These are phyloP conservation scores for Neotoxoptera formosana DNA, from an alignment of 1,140 invertebrate genomes.

Conservation along the genomic window DNA sequence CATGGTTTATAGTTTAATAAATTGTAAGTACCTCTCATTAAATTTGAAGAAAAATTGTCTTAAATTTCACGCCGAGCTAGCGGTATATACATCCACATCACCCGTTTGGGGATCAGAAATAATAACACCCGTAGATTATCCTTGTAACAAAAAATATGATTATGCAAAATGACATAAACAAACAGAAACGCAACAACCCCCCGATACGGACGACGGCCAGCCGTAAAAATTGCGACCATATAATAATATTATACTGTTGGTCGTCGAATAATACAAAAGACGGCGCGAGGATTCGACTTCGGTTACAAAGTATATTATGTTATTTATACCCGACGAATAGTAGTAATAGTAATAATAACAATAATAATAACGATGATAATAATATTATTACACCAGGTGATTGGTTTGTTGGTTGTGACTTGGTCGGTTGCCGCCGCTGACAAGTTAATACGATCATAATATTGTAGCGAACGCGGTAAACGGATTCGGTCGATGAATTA, in stretches of 20 bases:
- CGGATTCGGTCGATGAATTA: not conserved
- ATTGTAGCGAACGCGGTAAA: not conserved
- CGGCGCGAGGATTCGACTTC: not conserved
- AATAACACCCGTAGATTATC: not conserved
- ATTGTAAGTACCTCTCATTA: too few relatives aligned
- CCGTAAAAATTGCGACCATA: not conserved
- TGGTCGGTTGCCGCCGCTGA: not conserved
- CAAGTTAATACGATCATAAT: conserved; percentile 11
- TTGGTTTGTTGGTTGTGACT: not conserved
- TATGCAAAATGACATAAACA: not conserved
- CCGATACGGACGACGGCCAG: not conserved
- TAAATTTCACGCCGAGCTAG: too few relatives aligned
- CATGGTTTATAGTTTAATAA: too few relatives aligned
- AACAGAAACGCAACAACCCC: not conserved
- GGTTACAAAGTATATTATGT: not conserved
- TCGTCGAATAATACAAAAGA: not conserved
- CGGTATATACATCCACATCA: not conserved
- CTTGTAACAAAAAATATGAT: not conserved
- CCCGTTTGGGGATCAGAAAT: not conserved
- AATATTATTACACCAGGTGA: not conserved
- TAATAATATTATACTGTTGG: not conserved
- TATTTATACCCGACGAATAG: not conserved
- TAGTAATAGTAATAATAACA: not conserved
- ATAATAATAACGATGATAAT: not conserved
- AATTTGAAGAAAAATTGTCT: too few relatives aligned